These are phyloP conservation scores for Myotis findleyi DNA, from an alignment of 2,797 vertebrate species.

Conservation along the genomic window DNA sequence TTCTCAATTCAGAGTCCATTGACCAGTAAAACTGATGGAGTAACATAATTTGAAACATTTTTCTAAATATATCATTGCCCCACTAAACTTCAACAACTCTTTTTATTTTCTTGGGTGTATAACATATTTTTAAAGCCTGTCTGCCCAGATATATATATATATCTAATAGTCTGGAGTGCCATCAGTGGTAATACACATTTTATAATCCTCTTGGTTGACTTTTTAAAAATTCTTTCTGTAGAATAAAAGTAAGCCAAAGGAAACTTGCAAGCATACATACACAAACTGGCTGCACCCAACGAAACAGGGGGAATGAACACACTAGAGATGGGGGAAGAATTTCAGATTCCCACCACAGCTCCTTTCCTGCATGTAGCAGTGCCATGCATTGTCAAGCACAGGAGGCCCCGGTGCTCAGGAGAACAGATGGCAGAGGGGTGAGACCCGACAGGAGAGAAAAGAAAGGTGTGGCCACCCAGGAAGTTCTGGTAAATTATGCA, in stretches of 20 bases:
- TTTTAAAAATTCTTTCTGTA: conserved; percentile 12
- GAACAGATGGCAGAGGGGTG: conserved; percentile 85
- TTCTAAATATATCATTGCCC: conserved; percentile 82
- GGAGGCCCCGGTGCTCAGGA: conserved; percentile 80
- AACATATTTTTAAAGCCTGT: conserved; percentile 80
- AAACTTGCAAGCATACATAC: neutral
- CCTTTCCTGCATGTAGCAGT: conserved; percentile 69
- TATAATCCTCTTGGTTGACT: conserved; percentile 66
- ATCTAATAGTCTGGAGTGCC: conserved; percentile 80
- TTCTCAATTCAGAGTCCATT: conserved; percentile 83
- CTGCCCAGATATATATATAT: conserved; percentile 80
- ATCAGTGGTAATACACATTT: conserved; percentile 82
- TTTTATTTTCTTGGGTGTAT: conserved; percentile 82
- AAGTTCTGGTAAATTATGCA: conserved; percentile 84
- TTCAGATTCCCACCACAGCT: conserved; percentile 69
- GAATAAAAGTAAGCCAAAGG: conserved; percentile 62
- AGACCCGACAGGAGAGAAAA: conserved; percentile 73
- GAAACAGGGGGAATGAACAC: conserved; percentile 58
- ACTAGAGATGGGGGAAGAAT: conserved; percentile 49
- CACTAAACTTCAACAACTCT: conserved; percentile 80
- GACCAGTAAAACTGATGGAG: conserved; percentile 82
- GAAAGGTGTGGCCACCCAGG: conserved; percentile 84
- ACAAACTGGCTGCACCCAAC: conserved; percentile 28
- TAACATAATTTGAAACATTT: conserved; percentile 83
- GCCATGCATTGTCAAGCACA: conserved; percentile 78